Base-by-base conservation (phyloP, 2,113 vertebrate species). In the Chamaea fasciata region DNA sequence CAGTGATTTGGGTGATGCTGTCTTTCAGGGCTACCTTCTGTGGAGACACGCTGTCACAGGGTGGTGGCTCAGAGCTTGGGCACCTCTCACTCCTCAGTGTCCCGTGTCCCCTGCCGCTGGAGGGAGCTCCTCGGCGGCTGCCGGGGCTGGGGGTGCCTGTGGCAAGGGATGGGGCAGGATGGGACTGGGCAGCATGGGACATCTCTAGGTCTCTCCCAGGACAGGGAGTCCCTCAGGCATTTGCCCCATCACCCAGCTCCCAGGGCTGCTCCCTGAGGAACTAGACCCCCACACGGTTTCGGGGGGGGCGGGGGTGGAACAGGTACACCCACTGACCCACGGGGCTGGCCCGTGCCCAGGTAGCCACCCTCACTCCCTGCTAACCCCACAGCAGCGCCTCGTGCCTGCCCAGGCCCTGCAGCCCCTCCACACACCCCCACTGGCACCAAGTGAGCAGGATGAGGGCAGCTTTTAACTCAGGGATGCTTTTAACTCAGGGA, bases 391-490 rank as follows among this genome's bases (percentile, higher is more conserved):
- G 55, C 74, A 69, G n/a, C 2, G 2, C 28, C n/a, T 56, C 6
- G 0, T 15, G 1, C 65, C 55, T 12, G 3, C 18, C 10, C 18
- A 18, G 15, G 18, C 24, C 33, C 13, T 44, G 10, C 39, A 28
- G 15, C 21, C 37, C 7, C 67, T 77, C 64, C 35, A 28, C 23
- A 46, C 26, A 6, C 35, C 17, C 6, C 35, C 5, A 8, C 6
- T 2, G 21, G 15, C 42, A 39, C 42, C 53, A 52, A 2, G 16
- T 1, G 3, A 53, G 13, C 9, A 2, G 26, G 22, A 30, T 8
- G 26, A 12, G 50, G 19, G 11, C 39, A 55, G 47, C 2, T 50
- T 26, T 50, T 50, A 50, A 50, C 49, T 47, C 5, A 35, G 16
- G n/a, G 35, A 15, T 56, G 24, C 50, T 74, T 35, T 39, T 31